phyloP scores from a whole-genome alignment of 2,888 invertebrate genomes.

The Calameuta filiformis region DNA sequence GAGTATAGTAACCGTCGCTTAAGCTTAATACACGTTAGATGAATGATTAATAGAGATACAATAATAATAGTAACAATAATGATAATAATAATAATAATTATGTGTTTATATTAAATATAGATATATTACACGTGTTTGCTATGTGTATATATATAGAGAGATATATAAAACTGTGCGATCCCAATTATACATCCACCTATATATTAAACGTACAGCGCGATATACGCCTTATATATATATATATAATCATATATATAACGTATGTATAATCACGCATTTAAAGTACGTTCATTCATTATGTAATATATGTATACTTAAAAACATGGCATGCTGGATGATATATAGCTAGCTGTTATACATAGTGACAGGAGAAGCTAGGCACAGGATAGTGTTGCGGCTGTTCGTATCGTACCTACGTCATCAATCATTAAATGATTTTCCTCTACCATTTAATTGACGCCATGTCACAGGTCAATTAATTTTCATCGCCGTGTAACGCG shows the following conservation, averaged over 20 bases:
- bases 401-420: slow-evolving; percentile 51
- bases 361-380: slow-evolving; percentile 67
- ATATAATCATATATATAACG: neutral
- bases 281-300: slow-evolving; percentile 9
- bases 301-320: slow-evolving; percentile 25
- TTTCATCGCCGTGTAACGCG: neutral
- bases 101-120: slow-evolving; percentile 8
- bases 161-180: neutral
- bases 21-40: slow-evolving; percentile 25
- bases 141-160: neutral
- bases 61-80: slow-evolving; percentile 22
- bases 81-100: slow-evolving; percentile 22
- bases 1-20: slow-evolving; percentile 33
- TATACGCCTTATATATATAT: neutral
- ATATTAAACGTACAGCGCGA: neutral
- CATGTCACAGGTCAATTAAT: neutral
- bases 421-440: slow-evolving; percentile 1
- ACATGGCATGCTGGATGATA: slow-evolving; percentile 63
- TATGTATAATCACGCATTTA: slow-evolving; percentile 5
- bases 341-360: slow-evolving; percentile 65
- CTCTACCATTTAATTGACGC: neutral
- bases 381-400: slow-evolving; percentile 64
- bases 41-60: slow-evolving; percentile 23
- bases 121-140: slow-evolving; percentile 1
- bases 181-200: slow-evolving; percentile 2